Conservation (phyloP, 2,888 invertebrate species). For the Bellardia pandia region DNA sequence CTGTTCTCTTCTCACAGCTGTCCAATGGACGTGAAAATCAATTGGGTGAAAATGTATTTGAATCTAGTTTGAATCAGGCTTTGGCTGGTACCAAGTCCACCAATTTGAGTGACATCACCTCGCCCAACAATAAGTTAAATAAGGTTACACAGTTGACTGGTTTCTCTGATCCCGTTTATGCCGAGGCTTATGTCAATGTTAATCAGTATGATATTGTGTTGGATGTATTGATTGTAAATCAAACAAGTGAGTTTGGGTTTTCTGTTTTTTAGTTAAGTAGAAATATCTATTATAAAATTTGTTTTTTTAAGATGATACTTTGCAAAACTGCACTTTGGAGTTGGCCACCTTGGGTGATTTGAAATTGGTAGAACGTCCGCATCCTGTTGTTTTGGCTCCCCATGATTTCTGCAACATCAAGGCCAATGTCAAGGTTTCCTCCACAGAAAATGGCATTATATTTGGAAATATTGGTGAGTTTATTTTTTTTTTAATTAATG, state of each 20-base stretch:
- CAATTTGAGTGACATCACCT: constrained; percentile 84
- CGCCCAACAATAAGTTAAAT: constrained; percentile 87
- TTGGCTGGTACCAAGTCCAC: constrained; percentile 87
- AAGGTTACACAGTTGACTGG: constrained; percentile 98
- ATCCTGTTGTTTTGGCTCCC: constrained; percentile 97
- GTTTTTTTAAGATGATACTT: constrained; percentile 90
- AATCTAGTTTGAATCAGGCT: constrained; percentile 95
- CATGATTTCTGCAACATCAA: constrained; percentile 99
- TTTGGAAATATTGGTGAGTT: constrained; percentile 97
- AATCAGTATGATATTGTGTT: constrained; percentile 99
- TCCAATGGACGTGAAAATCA: constrained; percentile 87
- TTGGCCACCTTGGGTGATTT: constrained; percentile 98
- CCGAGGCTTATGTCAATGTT: constrained; percentile 99
- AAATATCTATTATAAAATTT: background rate
- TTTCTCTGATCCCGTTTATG: constrained; percentile 99
- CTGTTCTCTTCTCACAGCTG: constrained; percentile 92
- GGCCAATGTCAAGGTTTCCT: constrained; percentile 99
- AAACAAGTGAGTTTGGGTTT: constrained; percentile 88
- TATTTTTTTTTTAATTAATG: background rate
- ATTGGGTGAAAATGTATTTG: constrained; percentile 91
- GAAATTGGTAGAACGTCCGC: constrained; percentile 98
- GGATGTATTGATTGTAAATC: constrained; percentile 99
- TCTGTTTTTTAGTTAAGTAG: background rate
- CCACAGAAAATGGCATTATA: constrained; percentile 99
- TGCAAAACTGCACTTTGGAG: constrained; percentile 99